Evolutionary conservation across 2,888 invertebrate genomes (phyloP), one percentile per base, ranked within the genome.

Genomic region (Sphaerolaimus hirsutus): DNA sequence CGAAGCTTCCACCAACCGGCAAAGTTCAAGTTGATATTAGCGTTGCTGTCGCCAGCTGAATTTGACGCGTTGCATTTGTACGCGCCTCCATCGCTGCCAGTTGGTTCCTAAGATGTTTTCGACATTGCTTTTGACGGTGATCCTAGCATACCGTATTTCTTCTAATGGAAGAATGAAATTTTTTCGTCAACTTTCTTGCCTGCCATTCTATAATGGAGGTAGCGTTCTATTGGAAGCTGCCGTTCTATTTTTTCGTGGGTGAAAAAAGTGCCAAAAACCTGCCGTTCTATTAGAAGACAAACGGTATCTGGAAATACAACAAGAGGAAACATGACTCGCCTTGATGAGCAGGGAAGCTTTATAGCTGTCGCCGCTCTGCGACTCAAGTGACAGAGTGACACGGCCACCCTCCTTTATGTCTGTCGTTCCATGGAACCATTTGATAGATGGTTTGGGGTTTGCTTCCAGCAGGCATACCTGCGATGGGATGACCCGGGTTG

Each of bases 21-120:
- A 74, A 93, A 87, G 72, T 97, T 97, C 65, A 97, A 80, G 65
- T 91, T 86, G 72, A 97, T 93, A 72, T 93, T 97, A 61, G 97
- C 97, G 74, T 97, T 97, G 73, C 89, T 89, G 75, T 97, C 93
- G 69, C 97, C 97, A 70, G 78, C 80, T 68, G 79, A 77, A 75
- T 97, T 97, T 73, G 87, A 81, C 61, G 93, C 97, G 70, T 91
- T 91, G 74, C 93, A 93, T 65, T 91, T 78, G 74, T 93, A 97
- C 70, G 84, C 84, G 58, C 97, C 97, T 62, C 91, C 93, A 69
- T 97, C 93, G 64, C 81, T 80, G 64, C 79, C 80, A 54, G 82
- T 82, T 47, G 93, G 93, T 70, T 86, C 83, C 70, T 70, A 58
- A 22, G n/a, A n/a, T n/a, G n/a, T n/a, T n/a, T n/a, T n/a, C 35